These are phyloP conservation scores for Rhabdophis nuchalis DNA, from an alignment of 2,797 vertebrate species.

Conservation along the genomic window DNA sequence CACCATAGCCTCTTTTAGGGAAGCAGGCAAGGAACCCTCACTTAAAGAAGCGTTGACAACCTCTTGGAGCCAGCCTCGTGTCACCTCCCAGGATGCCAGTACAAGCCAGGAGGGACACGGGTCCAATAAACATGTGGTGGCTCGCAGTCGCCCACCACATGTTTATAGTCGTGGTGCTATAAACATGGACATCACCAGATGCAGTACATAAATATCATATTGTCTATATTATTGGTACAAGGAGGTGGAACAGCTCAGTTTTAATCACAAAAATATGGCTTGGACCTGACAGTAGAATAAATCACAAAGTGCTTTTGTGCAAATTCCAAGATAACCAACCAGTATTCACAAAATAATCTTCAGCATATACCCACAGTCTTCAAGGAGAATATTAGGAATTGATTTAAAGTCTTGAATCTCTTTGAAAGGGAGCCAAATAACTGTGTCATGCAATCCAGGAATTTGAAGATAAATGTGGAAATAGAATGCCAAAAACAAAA, in stretches of 20 bases:
- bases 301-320: background rate
- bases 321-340: background rate
- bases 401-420: background rate
- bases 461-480: background rate
- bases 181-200: background rate
- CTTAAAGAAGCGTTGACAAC: too few species aligned
- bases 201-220: background rate
- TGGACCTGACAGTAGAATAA: background rate
- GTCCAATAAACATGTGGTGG: too few species aligned
- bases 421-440: background rate
- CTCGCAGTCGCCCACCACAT: too few species aligned
- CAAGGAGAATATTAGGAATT: background rate
- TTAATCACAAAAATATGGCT: background rate
- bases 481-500: background rate
- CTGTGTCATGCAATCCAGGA: background rate
- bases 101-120: too few species aligned
- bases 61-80: too few species aligned
- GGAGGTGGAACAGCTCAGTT: background rate
- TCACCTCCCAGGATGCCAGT: too few species aligned
- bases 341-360: background rate
- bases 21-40: too few species aligned
- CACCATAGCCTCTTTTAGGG: too few species aligned
- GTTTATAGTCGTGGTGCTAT: too few species aligned
- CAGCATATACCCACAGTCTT: background rate
- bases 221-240: background rate